phyloP scores from a whole-genome alignment of 2,797 vertebrate species.

The Parambassis ranga region DNA sequence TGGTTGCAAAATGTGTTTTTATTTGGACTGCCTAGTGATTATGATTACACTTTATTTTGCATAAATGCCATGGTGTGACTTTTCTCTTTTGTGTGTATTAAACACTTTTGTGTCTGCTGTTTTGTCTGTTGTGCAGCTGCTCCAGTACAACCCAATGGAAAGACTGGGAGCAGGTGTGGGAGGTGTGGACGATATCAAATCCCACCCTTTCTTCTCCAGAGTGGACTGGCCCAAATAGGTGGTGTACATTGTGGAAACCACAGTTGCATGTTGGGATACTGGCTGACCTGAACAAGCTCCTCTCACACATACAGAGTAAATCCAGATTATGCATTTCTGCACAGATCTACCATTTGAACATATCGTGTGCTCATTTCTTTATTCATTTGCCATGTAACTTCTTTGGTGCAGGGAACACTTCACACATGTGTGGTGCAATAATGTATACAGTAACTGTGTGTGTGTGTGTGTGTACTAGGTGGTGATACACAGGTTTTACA shows the following conservation, averaged over 20 bases:
- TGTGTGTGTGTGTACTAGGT: constrained; percentile 17
- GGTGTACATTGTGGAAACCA: constrained; percentile 16
- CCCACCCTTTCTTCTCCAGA: constrained; percentile 92
- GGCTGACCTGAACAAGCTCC: constrained; percentile 5
- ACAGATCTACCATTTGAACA: no score
- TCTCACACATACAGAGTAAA: constrained; percentile 14
- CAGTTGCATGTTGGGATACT: constrained; percentile 23
- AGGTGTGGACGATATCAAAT: constrained; percentile 95
- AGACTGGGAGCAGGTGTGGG: constrained; percentile 92
- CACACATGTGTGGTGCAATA: constrained; percentile 54
- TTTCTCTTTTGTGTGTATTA: background rate
- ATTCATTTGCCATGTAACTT: constrained; percentile 19
- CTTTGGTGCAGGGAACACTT: constrained; percentile 40
- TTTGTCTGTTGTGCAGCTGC: constrained; percentile 79
- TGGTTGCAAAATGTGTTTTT: background rate
- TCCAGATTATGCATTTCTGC: constrained; percentile 16
- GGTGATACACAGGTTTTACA: constrained; percentile 28
- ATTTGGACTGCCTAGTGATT: background rate
- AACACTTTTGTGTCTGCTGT: background rate
- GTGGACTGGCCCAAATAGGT: constrained; percentile 88
- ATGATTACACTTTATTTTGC: no score
- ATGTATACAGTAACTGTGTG: constrained; percentile 26
- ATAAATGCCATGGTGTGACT: no score
- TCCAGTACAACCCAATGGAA: constrained; percentile 95
- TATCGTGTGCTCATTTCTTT: constrained; percentile 11